These are phyloP conservation scores for Sporophila hypoxantha DNA, from an alignment of 2,113 vertebrate species.

Conservation along the genomic window DNA sequence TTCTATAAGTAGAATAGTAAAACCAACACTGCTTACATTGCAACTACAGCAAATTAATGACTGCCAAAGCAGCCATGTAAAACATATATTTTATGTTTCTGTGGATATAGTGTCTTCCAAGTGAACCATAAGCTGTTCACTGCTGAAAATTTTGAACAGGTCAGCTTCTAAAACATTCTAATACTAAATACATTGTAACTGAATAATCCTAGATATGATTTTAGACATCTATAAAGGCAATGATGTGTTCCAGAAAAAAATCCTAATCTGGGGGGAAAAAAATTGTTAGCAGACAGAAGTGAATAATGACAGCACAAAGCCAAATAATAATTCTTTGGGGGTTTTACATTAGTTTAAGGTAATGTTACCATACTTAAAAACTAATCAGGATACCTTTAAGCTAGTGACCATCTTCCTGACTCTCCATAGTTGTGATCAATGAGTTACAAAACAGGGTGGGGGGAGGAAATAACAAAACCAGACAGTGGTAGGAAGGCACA, in stretches of 20 bases:
- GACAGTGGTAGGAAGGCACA: neutral
- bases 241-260: neutral
- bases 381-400: neutral
- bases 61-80: neutral
- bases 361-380: neutral
- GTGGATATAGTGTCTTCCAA: neutral
- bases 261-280: rapidly evolving
- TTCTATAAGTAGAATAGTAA: neutral
- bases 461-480: neutral
- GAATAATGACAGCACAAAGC: neutral
- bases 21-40: neutral
- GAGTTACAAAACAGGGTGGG: neutral
- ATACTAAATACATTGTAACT: neutral
- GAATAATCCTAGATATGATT: neutral
- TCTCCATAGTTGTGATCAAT: neutral
- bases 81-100: neutral
- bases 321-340: neutral
- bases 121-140: neutral
- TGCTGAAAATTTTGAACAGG: neutral
- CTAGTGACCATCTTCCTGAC: neutral
- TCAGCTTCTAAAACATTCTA: neutral
- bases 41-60: neutral
- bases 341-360: neutral
- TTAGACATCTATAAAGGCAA: neutral
- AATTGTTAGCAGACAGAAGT: neutral